Percentiles rank a stretch among this genome's conserved stretches.
phyloP scores from a whole-genome alignment of 2,888 invertebrate genomes.

The Chaetoderma sp. region DNA sequence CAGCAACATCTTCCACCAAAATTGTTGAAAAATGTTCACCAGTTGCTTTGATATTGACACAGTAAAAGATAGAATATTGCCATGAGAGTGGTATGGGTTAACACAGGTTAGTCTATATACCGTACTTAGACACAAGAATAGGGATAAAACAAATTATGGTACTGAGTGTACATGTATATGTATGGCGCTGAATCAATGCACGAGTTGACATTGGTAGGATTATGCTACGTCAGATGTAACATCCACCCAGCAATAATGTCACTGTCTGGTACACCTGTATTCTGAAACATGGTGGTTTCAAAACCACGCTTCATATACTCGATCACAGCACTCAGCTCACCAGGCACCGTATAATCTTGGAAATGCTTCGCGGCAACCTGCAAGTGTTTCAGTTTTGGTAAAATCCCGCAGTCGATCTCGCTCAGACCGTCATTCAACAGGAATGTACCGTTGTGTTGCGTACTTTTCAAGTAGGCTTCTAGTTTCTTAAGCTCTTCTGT shows the following conservation, averaged over 20 bases:
- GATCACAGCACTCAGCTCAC: constrained; percentile 29
- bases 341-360: constrained; percentile 40
- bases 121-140: too few species aligned
- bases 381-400: constrained; percentile 45
- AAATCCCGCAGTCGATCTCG: constrained; percentile 45
- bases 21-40: too few species aligned
- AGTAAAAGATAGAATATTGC: too few species aligned
- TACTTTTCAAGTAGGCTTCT: constrained; percentile 34
- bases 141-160: too few species aligned
- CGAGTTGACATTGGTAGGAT: too few species aligned
- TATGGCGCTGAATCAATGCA: too few species aligned
- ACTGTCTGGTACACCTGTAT: constrained; percentile 39
- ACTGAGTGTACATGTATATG: too few species aligned
- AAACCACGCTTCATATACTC: constrained; percentile 37
- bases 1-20: too few species aligned
- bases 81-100: too few species aligned
- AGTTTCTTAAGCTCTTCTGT: constrained; percentile 38
- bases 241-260: constrained; percentile 50
- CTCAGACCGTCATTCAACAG: constrained; percentile 35
- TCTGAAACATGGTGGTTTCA: constrained; percentile 29
- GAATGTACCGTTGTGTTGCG: constrained; percentile 19
- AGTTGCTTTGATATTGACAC: too few species aligned
- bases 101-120: too few species aligned
- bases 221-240: too few species aligned
- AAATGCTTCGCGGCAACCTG: constrained; percentile 42